A percentile compares a stretch with the other conserved stretches of the same genome.
These are phyloP conservation scores for Cheilosia soror DNA, from an alignment of 2,888 invertebrate species.

Conservation along the genomic window DNA sequence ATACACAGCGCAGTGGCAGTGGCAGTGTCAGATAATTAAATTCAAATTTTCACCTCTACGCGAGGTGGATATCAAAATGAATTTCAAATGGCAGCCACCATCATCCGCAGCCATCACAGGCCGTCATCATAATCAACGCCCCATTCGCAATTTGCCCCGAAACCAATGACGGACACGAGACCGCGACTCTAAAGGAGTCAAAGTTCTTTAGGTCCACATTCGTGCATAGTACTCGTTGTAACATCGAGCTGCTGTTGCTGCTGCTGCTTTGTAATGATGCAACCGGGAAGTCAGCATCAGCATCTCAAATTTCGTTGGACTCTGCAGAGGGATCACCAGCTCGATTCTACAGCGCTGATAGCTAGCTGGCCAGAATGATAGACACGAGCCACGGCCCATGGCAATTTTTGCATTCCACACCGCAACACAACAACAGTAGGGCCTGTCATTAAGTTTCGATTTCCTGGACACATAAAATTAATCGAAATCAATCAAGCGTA, in stretches of 20 bases:
- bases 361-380: conserved; percentile 27
- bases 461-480: conserved; percentile 74
- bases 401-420: conserved; percentile 66
- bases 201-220: conserved; percentile 56
- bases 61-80: conserved; percentile 57
- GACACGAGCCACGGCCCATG: conserved; percentile 59
- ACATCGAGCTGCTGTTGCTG: neutral
- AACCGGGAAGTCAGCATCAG: conserved; percentile 46
- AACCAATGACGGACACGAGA: conserved; percentile 47
- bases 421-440: conserved; percentile 46
- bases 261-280: conserved; percentile 31
- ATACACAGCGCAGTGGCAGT: conserved; percentile 4
- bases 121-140: conserved; percentile 68
- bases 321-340: conserved; percentile 7
- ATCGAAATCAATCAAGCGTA: conserved; percentile 73
- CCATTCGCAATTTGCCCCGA: conserved; percentile 63
- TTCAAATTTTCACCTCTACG: conserved; percentile 67
- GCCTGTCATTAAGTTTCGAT: conserved; percentile 73
- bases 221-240: neutral
- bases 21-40: conserved; percentile 67
- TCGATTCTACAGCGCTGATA: neutral
- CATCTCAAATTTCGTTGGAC: conserved; percentile 47
- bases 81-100: conserved; percentile 51
- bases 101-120: conserved; percentile 29
- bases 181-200: conserved; percentile 47